Conservation (phyloP, 2,888 invertebrate species). For the Lasioglossum marginatum region DNA sequence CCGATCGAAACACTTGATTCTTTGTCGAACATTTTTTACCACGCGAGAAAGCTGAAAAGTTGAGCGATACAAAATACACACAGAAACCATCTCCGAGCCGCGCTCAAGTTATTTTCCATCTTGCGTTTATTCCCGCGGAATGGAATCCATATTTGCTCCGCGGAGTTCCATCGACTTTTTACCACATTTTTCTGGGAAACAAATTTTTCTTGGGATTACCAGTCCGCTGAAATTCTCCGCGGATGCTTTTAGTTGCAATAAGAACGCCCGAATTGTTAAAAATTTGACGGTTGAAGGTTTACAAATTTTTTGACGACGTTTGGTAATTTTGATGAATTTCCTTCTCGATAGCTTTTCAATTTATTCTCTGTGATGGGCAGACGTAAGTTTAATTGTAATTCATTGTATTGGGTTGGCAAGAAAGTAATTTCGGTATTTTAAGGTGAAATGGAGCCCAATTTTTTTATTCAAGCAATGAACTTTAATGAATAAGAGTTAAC, state of each 20-base stretch:
- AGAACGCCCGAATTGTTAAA: neutral
- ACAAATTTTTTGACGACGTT: neutral
- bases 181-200: neutral
- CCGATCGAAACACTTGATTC: slow-evolving; percentile 50
- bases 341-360: too few relatives aligned
- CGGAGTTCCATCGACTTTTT: neutral
- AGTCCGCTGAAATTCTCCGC: neutral
- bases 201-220: neutral
- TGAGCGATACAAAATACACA: slow-evolving; percentile 8
- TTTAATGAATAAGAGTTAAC: too few relatives aligned
- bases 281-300: neutral
- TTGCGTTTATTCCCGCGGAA: slow-evolving; percentile 16
- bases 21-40: slow-evolving; percentile 49
- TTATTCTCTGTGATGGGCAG: too few relatives aligned
- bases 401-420: too few relatives aligned
- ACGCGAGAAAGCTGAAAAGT: slow-evolving; percentile 44
- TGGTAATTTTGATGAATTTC: neutral
- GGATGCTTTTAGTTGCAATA: neutral
- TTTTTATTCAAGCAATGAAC: too few relatives aligned
- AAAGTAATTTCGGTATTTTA: too few relatives aligned
- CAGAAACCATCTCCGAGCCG: too few relatives aligned
- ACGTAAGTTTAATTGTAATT: too few relatives aligned
- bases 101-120: slow-evolving; percentile 22
- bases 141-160: slow-evolving; percentile 6
- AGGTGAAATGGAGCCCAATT: too few relatives aligned